Conservation (phyloP, 2,888 invertebrate species). For the Catocala nupta region DNA sequence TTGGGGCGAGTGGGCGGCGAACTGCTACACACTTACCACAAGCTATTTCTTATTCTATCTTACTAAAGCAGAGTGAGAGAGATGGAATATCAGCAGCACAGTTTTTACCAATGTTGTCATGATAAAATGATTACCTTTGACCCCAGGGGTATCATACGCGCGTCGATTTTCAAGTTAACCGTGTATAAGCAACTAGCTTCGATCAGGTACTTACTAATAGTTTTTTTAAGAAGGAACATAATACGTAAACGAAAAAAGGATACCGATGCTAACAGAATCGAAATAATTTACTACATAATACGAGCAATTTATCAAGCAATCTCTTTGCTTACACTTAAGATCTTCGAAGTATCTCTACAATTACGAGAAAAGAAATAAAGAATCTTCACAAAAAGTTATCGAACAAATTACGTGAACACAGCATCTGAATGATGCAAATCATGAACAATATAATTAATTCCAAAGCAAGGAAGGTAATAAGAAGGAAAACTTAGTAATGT, state of each 20-base stretch:
- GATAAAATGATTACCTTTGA: conserved; percentile 77
- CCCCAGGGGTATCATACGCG: conserved; percentile 51
- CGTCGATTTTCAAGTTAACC: conserved; percentile 23
- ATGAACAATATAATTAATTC: conserved; percentile 13
- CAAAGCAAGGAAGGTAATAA: conserved; percentile 40
- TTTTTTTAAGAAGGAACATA: not conserved
- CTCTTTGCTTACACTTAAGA: too few species aligned
- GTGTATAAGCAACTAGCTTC: not conserved
- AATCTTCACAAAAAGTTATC: too few species aligned
- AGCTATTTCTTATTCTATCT: conserved; percentile 63
- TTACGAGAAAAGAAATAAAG: too few species aligned
- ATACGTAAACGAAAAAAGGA: not conserved
- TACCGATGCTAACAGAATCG: too few species aligned
- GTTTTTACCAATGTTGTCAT: conserved; percentile 64
- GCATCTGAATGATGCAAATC: not conserved
- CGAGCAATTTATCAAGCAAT: too few species aligned
- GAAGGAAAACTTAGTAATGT: conserved; percentile 47
- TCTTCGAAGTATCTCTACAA: too few species aligned
- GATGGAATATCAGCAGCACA: conserved; percentile 48
- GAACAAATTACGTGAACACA: too few species aligned
- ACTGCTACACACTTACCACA: conserved; percentile 58
- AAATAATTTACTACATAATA: too few species aligned
- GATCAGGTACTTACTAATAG: not conserved
- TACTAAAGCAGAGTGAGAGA: conserved; percentile 53
- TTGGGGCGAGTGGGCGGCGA: conserved; percentile 70